Base-by-base conservation (phyloP, 2,888 invertebrate species). In the Scelioninae gen. 2 region DNA sequence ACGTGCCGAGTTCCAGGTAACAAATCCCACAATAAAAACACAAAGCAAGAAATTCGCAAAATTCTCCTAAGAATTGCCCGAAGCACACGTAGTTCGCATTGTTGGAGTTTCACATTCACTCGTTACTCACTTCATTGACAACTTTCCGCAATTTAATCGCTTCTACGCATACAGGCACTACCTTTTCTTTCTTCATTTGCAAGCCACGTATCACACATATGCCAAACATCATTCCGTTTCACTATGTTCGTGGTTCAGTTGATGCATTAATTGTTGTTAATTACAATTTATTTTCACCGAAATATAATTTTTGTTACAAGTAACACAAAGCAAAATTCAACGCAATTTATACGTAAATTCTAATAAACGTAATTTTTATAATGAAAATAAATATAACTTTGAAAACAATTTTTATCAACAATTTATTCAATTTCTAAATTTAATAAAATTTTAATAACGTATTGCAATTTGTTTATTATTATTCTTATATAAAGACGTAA, bases 1-100 rank as follows among this genome's bases (percentile, higher is more conserved):
- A 67, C 57, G 69, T 55, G 69, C 60, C 69, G 61, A 69, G 69
- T 48, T 45, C 18, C 69, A 69, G 69, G 68, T 69, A 69, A 69
- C 15, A 22, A 18, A 0, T 39, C 7, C 39, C 39, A 39, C 1
- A 2, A 16, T 1, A 4, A 4, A 31, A 9, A 9, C 3, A 9
- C 5, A 31, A 31, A 31, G 9, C 9, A 31, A 31, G 19, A 43
- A 43, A 28, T 15, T 46, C 46, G 28, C 28, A 15, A 46, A 48
- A n/a, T n/a, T n/a, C n/a, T n/a, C n/a, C n/a, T n/a, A n/a, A n/a
- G n/a, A n/a, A n/a, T n/a, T n/a, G n/a, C n/a, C n/a, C n/a, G n/a
- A n/a, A n/a, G n/a, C n/a, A n/a, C n/a, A n/a, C n/a, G n/a, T n/a
- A 33, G 33, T 13, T 33, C 6, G 58, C 46, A 61, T 50, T 39